phyloP scores from a whole-genome alignment of 2,888 invertebrate species.

The Diplazon laetatorius region DNA sequence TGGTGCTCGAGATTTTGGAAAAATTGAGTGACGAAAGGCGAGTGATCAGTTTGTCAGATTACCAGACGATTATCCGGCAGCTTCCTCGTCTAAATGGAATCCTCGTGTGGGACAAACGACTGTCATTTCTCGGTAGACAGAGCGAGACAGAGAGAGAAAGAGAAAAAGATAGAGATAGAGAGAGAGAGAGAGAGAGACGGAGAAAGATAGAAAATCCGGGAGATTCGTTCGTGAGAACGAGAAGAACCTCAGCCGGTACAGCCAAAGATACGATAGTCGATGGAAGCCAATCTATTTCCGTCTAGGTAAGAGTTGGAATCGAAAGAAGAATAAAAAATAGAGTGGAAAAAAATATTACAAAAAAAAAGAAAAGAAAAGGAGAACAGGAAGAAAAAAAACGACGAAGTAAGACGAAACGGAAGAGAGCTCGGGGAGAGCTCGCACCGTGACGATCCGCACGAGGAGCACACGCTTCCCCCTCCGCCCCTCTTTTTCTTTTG shows the following conservation, averaged over 20 bases:
- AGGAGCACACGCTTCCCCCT: constrained; percentile 13
- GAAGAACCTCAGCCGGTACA: background rate
- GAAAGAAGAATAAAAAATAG: too few species aligned
- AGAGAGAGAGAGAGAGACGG: constrained; percentile 4
- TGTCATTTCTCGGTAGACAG: constrained; percentile 1
- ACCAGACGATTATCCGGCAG: background rate
- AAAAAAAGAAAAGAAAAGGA: constrained; percentile 12
- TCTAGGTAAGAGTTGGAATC: constrained; percentile 23
- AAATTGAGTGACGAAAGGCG: background rate
- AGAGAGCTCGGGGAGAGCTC: constrained; percentile 59
- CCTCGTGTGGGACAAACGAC: background rate
- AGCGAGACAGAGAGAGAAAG: constrained; percentile 9
- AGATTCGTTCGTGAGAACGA: constrained; percentile 7
- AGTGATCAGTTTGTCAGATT: background rate
- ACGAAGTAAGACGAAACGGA: constrained; percentile 54
- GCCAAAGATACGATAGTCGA: constrained; percentile 9
- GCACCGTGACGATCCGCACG: constrained; percentile 61
- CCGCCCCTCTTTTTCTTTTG: background rate
- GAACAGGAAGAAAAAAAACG: background rate
- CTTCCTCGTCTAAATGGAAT: constrained; percentile 1
- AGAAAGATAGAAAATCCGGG: constrained; percentile 13
- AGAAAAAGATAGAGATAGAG: too few species aligned
- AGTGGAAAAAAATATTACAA: constrained; percentile 41
- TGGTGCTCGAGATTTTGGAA: background rate
- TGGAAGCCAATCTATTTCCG: constrained; percentile 67